Conservation (phyloP, 1,140 invertebrate species). For the Saccostrea echinata region DNA sequence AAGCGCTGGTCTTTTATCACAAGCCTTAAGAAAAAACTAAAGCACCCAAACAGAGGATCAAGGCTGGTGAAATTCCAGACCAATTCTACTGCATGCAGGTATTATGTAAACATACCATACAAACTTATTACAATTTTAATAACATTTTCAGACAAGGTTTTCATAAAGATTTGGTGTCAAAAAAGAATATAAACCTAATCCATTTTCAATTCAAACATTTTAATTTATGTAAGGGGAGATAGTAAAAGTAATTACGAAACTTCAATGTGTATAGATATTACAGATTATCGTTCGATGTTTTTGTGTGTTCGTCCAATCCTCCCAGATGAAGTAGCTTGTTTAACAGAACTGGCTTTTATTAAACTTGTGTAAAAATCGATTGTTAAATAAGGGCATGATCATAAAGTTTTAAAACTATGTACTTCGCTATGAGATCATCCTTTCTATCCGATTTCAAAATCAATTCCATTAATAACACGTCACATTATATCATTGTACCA, state of each 20-base stretch:
- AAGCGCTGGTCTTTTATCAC: background rate
- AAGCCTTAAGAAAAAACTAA: background rate
- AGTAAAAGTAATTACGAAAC: background rate
- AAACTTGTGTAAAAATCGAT: conserved; percentile 13
- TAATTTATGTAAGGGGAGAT: background rate
- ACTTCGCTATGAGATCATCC: conserved; percentile 7
- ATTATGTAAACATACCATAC: background rate
- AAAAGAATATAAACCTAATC: background rate
- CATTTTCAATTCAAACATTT: background rate
- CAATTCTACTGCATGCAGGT: background rate
- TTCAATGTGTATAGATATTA: background rate
- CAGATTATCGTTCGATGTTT: background rate
- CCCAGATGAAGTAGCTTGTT: background rate
- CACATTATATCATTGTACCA: background rate
- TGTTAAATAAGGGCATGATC: background rate
- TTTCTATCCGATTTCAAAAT: conserved; percentile 13
- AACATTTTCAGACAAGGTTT: background rate
- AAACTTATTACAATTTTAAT: background rate
- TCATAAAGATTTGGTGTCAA: background rate
- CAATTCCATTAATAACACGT: conserved; percentile 6
- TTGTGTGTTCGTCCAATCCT: background rate
- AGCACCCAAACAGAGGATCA: background rate
- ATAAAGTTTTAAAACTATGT: conserved; percentile 14
- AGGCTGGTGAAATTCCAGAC: background rate
- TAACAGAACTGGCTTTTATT: background rate